phyloP scores from a whole-genome alignment of 2,113 vertebrate genomes.

The Anas platyrhynchos region DNA sequence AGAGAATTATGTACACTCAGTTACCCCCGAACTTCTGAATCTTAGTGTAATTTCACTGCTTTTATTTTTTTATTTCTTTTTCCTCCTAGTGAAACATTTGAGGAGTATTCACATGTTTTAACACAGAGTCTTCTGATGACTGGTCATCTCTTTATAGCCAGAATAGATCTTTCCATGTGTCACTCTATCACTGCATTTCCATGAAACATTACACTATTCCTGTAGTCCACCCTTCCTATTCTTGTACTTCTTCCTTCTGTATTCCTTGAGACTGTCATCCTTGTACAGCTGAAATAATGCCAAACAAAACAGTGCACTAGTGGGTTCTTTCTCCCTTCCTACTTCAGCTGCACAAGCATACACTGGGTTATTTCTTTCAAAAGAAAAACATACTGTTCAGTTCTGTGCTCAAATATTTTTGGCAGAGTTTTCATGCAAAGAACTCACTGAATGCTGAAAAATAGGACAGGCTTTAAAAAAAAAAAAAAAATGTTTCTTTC shows the following conservation, averaged over 20 bases:
- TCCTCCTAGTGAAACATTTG: not conserved
- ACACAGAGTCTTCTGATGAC: not conserved
- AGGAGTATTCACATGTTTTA: not conserved
- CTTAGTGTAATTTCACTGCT: not conserved
- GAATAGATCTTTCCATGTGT: not conserved
- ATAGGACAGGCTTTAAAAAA: not conserved
- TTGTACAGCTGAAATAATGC: not conserved
- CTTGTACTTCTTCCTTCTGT: not conserved
- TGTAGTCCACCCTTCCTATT: not conserved
- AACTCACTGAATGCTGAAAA: not conserved
- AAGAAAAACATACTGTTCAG: not conserved
- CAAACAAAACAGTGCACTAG: not conserved
- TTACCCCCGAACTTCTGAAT: not conserved
- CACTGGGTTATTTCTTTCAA: not conserved
- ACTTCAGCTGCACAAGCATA: not conserved
- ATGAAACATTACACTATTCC: not conserved
- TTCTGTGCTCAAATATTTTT: not conserved
- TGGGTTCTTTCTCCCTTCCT: not conserved
- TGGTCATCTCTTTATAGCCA: not conserved
- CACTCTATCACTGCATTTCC: not conserved
- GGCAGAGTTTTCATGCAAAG: not conserved
- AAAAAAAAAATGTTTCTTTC: not conserved
- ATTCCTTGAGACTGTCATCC: not conserved
- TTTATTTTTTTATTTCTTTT: not conserved
- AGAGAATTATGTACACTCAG: not conserved